phyloP scores from a whole-genome alignment of 2,888 invertebrate genomes.

The Eristalinus aeneus region DNA sequence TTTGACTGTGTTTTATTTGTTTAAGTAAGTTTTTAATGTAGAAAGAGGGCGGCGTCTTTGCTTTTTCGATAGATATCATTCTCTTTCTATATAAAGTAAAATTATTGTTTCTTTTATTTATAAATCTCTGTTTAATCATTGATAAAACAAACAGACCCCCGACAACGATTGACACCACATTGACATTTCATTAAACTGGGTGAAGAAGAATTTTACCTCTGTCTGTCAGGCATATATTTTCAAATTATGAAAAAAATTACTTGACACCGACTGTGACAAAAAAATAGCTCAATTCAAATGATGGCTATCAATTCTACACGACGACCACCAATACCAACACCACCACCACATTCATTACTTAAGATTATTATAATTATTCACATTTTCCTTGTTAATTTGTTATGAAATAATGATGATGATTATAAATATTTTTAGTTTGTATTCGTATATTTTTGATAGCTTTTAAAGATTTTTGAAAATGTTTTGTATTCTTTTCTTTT shows the following conservation, averaged over 20 bases:
- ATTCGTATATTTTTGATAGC: slow-evolving; percentile 16
- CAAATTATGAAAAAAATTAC: too few relatives aligned
- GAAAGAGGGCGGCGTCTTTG: background rate
- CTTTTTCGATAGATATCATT: background rate
- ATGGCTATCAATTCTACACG: background rate
- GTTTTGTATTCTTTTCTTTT: background rate
- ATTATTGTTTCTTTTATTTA: slow-evolving; percentile 55
- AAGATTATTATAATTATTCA: slow-evolving; percentile 21
- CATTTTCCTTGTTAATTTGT: slow-evolving; percentile 57
- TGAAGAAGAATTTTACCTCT: too few relatives aligned
- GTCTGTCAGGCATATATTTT: too few relatives aligned
- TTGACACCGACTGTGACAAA: too few relatives aligned
- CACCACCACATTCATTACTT: slow-evolving; percentile 59
- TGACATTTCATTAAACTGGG: too few relatives aligned
- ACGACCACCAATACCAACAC: slow-evolving; percentile 49
- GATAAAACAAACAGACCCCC: background rate
- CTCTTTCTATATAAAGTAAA: slow-evolving; percentile 19
- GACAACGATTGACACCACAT: too few relatives aligned
- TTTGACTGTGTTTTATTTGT: slow-evolving; percentile 36
- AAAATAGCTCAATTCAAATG: background rate
- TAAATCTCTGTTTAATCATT: slow-evolving; percentile 22
- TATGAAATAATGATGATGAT: slow-evolving; percentile 40
- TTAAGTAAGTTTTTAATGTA: slow-evolving; percentile 38
- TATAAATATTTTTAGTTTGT: slow-evolving; percentile 21
- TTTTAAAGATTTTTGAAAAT: slow-evolving; percentile 16